A percentile compares a stretch with the other conserved stretches of the same genome.
phyloP scores from a whole-genome alignment of 2,797 vertebrate species.

The Gallinago solitaria region DNA sequence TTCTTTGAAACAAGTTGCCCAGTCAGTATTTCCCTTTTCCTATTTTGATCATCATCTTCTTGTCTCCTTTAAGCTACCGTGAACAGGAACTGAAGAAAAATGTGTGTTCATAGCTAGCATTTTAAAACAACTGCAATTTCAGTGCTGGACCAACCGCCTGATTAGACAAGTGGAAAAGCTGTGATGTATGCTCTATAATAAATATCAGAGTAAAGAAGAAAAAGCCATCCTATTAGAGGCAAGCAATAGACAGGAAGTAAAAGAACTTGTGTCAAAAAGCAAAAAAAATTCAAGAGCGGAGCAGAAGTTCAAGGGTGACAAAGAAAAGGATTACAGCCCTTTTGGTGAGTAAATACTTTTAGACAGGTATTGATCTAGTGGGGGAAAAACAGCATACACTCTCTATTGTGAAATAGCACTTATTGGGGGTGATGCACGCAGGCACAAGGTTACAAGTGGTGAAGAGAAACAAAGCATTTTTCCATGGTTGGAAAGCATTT shows the following conservation, averaged over 20 bases:
- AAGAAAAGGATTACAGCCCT: slow-evolving; percentile 42
- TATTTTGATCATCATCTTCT: slow-evolving; percentile 34
- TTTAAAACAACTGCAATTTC: slow-evolving; percentile 53
- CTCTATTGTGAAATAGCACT: slow-evolving; percentile 44
- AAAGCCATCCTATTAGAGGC: not conserved
- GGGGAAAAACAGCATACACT: not conserved
- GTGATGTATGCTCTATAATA: slow-evolving; percentile 7
- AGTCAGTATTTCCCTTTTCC: slow-evolving; percentile 4
- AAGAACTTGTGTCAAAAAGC: slow-evolving; percentile 25
- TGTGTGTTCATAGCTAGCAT: slow-evolving; percentile 31
- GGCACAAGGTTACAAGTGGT: not conserved
- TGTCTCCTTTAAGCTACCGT: slow-evolving; percentile 31
- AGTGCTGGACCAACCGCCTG: slow-evolving; percentile 25
- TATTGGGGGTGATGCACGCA: not conserved
- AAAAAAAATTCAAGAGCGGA: not conserved
- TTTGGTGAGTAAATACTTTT: slow-evolving; percentile 64
- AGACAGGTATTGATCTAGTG: slow-evolving; percentile 63
- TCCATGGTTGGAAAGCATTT: not conserved
- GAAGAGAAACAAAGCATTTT: slow-evolving; percentile 21
- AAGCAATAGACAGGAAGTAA: slow-evolving; percentile 25
- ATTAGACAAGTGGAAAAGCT: slow-evolving; percentile 46
- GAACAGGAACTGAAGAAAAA: slow-evolving; percentile 24
- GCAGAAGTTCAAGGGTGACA: slow-evolving; percentile 55
- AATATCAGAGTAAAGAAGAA: not conserved
- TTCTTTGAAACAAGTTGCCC: not conserved